These are phyloP conservation scores for Maniola jurtina DNA, from an alignment of 1,140 invertebrate species.

Conservation along the genomic window DNA sequence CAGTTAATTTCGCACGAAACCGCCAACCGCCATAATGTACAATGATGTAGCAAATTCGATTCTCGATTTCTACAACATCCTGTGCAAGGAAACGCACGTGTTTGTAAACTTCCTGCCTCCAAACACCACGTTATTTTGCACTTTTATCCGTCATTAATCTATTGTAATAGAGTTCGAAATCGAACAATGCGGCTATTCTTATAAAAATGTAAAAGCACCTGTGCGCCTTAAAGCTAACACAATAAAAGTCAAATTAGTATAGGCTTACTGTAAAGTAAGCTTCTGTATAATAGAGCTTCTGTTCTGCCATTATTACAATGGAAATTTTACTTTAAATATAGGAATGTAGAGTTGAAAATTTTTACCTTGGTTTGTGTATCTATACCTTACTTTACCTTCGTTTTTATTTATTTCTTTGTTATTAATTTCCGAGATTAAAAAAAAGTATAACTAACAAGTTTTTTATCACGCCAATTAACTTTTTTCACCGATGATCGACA, in stretches of 20 bases:
- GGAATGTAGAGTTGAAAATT: neutral
- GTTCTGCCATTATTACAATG: neutral
- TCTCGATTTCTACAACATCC: slow-evolving; percentile 65
- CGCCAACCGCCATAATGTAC: slow-evolving; percentile 15
- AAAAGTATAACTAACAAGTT: no score
- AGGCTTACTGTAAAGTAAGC: neutral
- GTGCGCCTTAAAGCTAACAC: neutral
- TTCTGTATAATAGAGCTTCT: neutral
- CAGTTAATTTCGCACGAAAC: neutral
- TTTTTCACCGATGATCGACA: no score
- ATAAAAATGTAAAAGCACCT: neutral
- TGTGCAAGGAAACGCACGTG: slow-evolving; percentile 68
- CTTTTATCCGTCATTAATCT: slow-evolving; percentile 2
- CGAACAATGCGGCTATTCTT: neutral
- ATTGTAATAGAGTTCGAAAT: slow-evolving; percentile 12
- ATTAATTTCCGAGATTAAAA: no score
- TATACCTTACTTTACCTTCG: neutral
- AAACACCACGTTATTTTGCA: neutral
- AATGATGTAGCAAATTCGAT: slow-evolving; percentile 40
- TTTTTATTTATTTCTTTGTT: no score
- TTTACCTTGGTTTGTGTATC: no score
- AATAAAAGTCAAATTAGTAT: slow-evolving; percentile 4
- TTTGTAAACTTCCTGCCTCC: slow-evolving; percentile 61
- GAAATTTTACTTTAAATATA: neutral
- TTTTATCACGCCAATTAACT: no score